Base-by-base conservation (phyloP, 2,888 invertebrate genomes). In the Drosophila niveifrons region DNA sequence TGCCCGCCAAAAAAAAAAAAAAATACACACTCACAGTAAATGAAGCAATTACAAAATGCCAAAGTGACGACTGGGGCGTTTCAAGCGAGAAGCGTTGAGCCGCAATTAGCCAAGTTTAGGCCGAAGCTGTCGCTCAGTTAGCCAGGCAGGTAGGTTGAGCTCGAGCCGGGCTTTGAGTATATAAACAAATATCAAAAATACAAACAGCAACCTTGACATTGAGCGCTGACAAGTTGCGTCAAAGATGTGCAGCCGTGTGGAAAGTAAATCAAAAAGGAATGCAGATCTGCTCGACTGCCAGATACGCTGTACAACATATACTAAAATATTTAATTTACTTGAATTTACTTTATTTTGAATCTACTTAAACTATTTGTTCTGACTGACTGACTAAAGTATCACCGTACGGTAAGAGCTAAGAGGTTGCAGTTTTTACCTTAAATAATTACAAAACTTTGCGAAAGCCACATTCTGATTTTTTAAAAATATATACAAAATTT, bases 171-270 rank as follows among this genome's bases (percentile, higher is more conserved):
- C 34, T 44, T 68, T 68, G 64, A 75, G 50, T 61, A 47, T 52
- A 69, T 68, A 66, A 50, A 66, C 64, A 72, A 68, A 68, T 63
- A 66, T 68, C 39, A 68, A 70, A 75, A 75, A 65, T 29, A 34
- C 61, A 66, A 65, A 65, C 64, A 68, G 62, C 73, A 88, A 88
- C 85, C 85, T 85, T 85, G 85, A 80, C 85, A 85, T 88, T 85
- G 80, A 76, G 58, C 29, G 61, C 73, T 64, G 76, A 73, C 78
- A 75, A 68, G 80, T 68, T 69, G 69, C 53, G 72, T 66, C 29
- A 76, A 75, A 82, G 76, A 74, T 87, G 85, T 69, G 84, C 87
- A 82, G 41, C 80, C 58, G 62, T 41, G 72, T 81, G 82, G 78
- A 88, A 88, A 82, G 69, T 50, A 57, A 67, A 51, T 29, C 34